Evolutionary conservation across 2,888 invertebrate species (phyloP), one percentile per base, ranked within the genome.

Genomic region (Tenthredo distinguenda): DNA sequence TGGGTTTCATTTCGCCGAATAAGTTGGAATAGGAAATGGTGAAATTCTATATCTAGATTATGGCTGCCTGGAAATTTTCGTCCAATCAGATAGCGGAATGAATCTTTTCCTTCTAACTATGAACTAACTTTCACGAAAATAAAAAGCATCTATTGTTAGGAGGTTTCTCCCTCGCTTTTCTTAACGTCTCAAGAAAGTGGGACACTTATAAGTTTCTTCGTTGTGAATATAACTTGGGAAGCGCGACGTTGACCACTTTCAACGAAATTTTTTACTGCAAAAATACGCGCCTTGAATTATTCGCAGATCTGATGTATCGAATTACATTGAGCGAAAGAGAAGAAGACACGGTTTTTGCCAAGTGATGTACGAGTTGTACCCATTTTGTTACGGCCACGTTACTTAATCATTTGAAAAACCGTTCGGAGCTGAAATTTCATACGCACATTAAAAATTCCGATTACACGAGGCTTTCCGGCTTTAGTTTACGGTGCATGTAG

Each of bases 31-130:
- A 21, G 26, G 26, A 26, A 62, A 26, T 5, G 26, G 62, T 0
- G 62, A 62, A 62, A 62, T 62, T 62, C 62, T 10, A 62, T 10
- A 62, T 62, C 62, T 26, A 62, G 62, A 62, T 62, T 62, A 62
- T 21, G 26, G 12, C 21, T 26, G 62, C 10, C 62, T 21, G 26
- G 21, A 62, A 62, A 62, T 62, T 62, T 62, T 26, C 4, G 62
- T 26, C 26, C 62, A 62, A 62, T 62, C 62, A 62, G 62, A 62
- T 62, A 62, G 26, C 62, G 4, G 62, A 26, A 62, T 62, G 26
- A 62, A 62, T 62, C 26, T 62, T 62, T 62, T 62, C 62, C 62
- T 26, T 62, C 62, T 1, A 26, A 62, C 62, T 62, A 55, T 55
- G 55, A 55, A 55, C 62, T 9, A 62, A 62, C 62, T 62, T 62